Base-by-base conservation (phyloP, 2,888 invertebrate species). In the Drosophila putrida region DNA sequence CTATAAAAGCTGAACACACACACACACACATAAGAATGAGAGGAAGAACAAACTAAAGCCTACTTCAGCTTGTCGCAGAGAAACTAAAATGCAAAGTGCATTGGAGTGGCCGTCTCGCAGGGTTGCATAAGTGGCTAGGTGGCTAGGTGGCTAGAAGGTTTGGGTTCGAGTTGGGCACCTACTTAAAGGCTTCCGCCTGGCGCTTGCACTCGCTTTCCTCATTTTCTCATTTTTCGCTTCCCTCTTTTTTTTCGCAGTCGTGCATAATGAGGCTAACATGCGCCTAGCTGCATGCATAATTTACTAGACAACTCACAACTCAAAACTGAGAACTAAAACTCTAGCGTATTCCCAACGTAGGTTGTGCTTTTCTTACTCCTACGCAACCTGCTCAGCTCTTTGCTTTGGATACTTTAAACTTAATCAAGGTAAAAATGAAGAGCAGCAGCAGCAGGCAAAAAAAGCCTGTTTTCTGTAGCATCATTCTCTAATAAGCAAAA, bases 241-340 rank as follows among this genome's bases (percentile, higher is more conserved):
- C 74, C 61, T 67, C 20, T 20, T 20, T 76, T 28, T 74, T 74
- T 74, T 72, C 82, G 75, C 85, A 82, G 73, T 71, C 76, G 80
- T 74, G 84, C 84, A 86, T 85, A 86, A 86, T 86, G 87, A 88
- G 88, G 84, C 87, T 80, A 75, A 74, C 83, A 83, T 76, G 73
- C 75, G 81, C 74, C 83, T 69, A 76, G 81, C 81, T 78, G 87
- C 81, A 83, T 86, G 83, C 88, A 86, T 88, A 86, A 86, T 86
- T 88, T 69, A 86, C 65, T 71, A 79, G 77, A 46, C 41, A 50
- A 39, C 60, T 33, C n/a, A 15, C 46, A 46, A 13, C 46, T 28
- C 10, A 31, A n/a, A 46, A 9, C 46, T 9, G n/a, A n/a, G 38
- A 36, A 46, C 39, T 41, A 15, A 61, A 53, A 60, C 43, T 64